Percentiles rank a stretch among this genome's conserved stretches.
Evolutionary conservation across 92 coral and sea anemone species (phyloP).

Genomic region (Zoanthus sansibaricus): DNA sequence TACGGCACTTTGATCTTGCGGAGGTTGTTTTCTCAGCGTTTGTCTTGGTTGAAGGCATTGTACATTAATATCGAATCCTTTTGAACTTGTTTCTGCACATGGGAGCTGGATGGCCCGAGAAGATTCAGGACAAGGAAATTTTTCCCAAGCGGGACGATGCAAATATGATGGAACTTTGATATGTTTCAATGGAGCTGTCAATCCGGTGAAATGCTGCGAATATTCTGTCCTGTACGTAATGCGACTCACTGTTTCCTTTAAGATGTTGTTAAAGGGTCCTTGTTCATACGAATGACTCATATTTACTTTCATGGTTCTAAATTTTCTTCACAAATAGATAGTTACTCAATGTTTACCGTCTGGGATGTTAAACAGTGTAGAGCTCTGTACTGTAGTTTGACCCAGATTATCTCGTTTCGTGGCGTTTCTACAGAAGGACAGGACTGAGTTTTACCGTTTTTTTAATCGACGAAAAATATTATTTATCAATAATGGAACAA

Average conservation of each 20-base stretch:
- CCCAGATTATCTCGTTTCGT: too few species aligned
- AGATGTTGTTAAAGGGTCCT: constrained; percentile 56
- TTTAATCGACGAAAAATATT: too few species aligned
- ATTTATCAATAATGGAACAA: background rate
- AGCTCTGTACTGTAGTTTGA: too few species aligned
- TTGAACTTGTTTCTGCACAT: constrained; percentile 28
- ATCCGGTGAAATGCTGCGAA: constrained; percentile 70
- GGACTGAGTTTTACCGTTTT: too few species aligned
- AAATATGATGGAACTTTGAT: constrained; percentile 66
- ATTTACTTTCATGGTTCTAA: background rate
- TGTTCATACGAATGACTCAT: background rate
- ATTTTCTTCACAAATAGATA: background rate
- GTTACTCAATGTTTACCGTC: background rate
- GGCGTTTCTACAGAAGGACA: too few species aligned
- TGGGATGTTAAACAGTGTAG: background rate
- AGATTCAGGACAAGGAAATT: constrained; percentile 61
- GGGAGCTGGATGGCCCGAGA: constrained; percentile 75
- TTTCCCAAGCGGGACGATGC: constrained; percentile 76
- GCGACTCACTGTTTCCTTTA: constrained; percentile 77
- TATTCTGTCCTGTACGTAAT: constrained; percentile 79
- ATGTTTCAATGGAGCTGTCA: constrained; percentile 67
- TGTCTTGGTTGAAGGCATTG: constrained; percentile 80
- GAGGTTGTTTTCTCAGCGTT: background rate
- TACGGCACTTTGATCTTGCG: constrained; percentile 12
- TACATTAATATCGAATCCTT: constrained; percentile 56